phyloP scores from a whole-genome alignment of 1,140 invertebrate genomes.

The Drosophila mojavensis region DNA sequence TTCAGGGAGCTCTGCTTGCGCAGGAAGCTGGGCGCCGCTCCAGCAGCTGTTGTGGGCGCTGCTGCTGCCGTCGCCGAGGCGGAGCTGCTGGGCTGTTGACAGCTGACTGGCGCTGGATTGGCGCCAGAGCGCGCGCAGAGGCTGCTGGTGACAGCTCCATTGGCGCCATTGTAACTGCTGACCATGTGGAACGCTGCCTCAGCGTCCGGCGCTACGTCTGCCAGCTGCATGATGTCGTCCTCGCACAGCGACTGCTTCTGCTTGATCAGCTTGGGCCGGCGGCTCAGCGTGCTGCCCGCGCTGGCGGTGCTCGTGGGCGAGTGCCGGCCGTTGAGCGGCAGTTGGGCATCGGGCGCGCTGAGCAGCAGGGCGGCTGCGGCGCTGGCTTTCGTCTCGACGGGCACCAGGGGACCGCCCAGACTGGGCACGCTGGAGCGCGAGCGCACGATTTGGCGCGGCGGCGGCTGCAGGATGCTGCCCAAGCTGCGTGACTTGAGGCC shows the following conservation, averaged over 20 bases:
- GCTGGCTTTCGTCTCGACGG: conserved; percentile 54
- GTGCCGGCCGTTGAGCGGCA: conserved; percentile 46
- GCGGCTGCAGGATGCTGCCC: conserved; percentile 90
- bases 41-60: not conserved
- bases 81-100: not conserved
- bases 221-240: conserved; percentile 84
- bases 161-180: conserved; percentile 64
- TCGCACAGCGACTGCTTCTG: conserved; percentile 91
- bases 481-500: conserved; percentile 86
- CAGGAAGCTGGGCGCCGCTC: conserved; percentile 77
- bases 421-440: conserved; percentile 91
- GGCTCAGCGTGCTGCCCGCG: conserved; percentile 60
- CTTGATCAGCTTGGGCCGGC: conserved; percentile 89
- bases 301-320: conserved; percentile 68
- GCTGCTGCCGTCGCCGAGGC: not conserved
- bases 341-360: conserved; percentile 47
- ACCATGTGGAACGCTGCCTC: conserved; percentile 63
- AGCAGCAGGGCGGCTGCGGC: conserved; percentile 57
- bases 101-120: not conserved
- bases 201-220: conserved; percentile 23
- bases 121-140: conserved; percentile 61
- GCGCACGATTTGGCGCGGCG: conserved; percentile 88
- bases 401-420: conserved; percentile 84
- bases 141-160: conserved; percentile 62
- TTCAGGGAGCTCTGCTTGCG: conserved; percentile 95